Base-by-base conservation (phyloP, 1,140 invertebrate species). In the Bradysia coprophila region DNA sequence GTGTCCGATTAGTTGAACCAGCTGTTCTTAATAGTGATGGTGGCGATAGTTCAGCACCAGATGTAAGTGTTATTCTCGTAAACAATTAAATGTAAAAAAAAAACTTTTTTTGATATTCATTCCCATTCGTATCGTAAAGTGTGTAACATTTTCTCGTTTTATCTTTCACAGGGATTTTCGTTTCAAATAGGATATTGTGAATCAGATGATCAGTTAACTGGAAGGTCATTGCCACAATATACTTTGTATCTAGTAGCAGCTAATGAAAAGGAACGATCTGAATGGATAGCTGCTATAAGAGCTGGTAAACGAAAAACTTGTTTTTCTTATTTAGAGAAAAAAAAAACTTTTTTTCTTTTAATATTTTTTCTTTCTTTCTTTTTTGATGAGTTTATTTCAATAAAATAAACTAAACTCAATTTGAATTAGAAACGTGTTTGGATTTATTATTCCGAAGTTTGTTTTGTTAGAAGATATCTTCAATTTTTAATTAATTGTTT, bases 201-300 rank as follows among this genome's bases (percentile, higher is more conserved):
- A 51, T 66, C 69, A 45, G 70, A 69, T 38, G 63, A 67, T 38
- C 51, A 55, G 33, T 45, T 48, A 43, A 41, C 46, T 44, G 48
- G 49, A 33, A 46, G 57, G 42, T 49, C 58, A 28, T 50, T 61
- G 42, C 71, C 72, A 39, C 77, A 81, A 50, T 84, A 84, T 59
- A 81, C 75, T 16, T 64, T 88, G 41, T 87, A 86, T 59, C 70
- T 88, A 43, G 68, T 83, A 34, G 77, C 81, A 21, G 64, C 68
- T 42, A 70, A 72, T 51, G 73, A 80, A 40, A 70, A 73, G 44
- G 79, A 86, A 51, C 64, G 80, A 33, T 61, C 69, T 46, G 77
- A 79, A 51, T 88, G 83, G 83, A 81, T 87, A 48, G 67, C 72
- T 47, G 72, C 77, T 41, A 71, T 87, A 52, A 68, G 83, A 58